phyloP scores from a whole-genome alignment of 2,113 vertebrate species.

The Tachysurus fulvidraco region DNA sequence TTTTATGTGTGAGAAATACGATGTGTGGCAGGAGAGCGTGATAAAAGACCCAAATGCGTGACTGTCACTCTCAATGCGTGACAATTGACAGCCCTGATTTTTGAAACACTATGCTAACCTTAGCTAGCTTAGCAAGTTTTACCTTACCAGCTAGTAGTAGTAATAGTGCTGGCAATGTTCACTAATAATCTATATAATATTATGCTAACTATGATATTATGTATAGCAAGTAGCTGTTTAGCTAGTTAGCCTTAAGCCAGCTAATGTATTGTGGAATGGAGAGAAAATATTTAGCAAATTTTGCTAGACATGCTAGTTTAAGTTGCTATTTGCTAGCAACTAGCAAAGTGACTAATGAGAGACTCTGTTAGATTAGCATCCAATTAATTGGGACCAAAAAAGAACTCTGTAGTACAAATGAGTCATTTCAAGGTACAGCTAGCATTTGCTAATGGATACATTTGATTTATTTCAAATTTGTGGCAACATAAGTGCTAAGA shows the following conservation, averaged over 20 bases:
- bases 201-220: not conserved
- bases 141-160: not conserved
- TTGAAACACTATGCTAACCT: not conserved
- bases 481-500: not conserved
- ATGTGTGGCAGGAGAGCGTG: too few species aligned
- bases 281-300: not conserved
- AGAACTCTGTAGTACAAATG: too few species aligned
- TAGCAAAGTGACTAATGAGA: not conserved
- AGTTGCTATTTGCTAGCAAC: not conserved
- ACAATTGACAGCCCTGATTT: too few species aligned
- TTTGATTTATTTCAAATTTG: not conserved
- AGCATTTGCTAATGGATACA: not conserved
- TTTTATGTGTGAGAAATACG: too few species aligned
- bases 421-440: not conserved
- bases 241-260: not conserved
- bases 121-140: not conserved
- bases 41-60: too few species aligned
- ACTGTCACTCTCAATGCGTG: too few species aligned
- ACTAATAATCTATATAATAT: not conserved
- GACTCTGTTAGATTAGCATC: not conserved
- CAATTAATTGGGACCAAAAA: not conserved
- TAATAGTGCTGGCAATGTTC: not conserved
- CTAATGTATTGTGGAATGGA: not conserved
- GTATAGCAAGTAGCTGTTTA: not conserved
- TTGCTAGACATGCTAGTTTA: not conserved